Evolutionary conservation across 1,140 invertebrate species (phyloP), one percentile per base, ranked within the genome.

Genomic region (Metopolophium dirhodum): DNA sequence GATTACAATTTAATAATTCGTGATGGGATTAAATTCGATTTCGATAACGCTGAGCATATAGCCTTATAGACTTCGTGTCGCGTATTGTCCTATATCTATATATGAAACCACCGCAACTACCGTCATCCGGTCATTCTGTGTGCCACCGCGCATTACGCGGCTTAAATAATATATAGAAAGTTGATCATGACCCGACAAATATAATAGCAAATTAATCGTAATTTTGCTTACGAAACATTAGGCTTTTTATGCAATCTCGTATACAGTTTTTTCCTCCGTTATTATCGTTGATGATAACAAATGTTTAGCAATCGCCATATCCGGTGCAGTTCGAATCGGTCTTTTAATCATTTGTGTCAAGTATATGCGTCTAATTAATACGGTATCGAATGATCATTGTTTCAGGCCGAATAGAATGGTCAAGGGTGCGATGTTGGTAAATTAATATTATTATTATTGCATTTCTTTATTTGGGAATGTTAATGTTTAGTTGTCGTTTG

Each of bases 321-420:
- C 91, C 91, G 91, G 82, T 51, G 77, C 4, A 77, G 61, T 85
- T 85, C 77, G 49, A 92, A 83, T 83, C 90, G 47, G 91, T 92
- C 47, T 83, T 92, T 83, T 92, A 92, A 92, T 85, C 91, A 92
- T 92, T 92, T 41, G 47, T 92, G 91, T 92, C 91, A 92, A 85
- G 91, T 92, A 85, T 92, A 85, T 85, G 35, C 35, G 18, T 83
- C 18, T 92, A 54, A 85, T 92, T 82, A 85, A 92, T 82, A 45
- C 49, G 37, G 45, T 35, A 82, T 49, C 68, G 26, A n/a, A 82
- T 49, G 87, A 20, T 26, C 51, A 57, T 57, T 89, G 87, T 89
- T 57, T 45, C 88, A 61, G 9, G 1, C 2, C 45, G 26, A 89
- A 89, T 54, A 57, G 35, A 89, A 41, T 57, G 82, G 41, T 57